Evolutionary conservation across 2,888 invertebrate genomes (phyloP).

Genomic region (Dysmachus trigonus): DNA sequence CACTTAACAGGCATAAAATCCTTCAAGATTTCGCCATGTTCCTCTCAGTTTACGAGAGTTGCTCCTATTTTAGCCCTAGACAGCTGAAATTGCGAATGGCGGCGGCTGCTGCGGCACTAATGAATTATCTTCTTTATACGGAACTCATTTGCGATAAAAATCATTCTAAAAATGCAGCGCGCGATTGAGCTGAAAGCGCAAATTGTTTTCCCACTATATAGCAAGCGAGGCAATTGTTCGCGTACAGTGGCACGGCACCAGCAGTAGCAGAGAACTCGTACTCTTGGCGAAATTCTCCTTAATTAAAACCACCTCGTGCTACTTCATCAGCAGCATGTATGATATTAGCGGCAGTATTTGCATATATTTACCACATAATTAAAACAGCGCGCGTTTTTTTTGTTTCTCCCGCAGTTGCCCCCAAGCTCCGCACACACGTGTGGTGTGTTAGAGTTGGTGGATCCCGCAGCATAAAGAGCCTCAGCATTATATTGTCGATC

Average conservation of each 20-base stretch:
- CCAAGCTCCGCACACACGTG: not conserved
- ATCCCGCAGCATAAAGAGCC: no score
- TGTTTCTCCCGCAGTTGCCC: not conserved
- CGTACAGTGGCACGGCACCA: not conserved
- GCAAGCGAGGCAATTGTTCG: not conserved
- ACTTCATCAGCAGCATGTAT: constrained; percentile 16
- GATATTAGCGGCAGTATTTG: not conserved
- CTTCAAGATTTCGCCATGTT: not conserved
- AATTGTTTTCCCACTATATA: not conserved
- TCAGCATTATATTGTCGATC: not conserved
- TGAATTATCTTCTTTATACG: not conserved
- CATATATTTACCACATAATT: constrained; percentile 20
- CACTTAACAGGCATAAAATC: not conserved
- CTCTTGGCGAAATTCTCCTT: not conserved
- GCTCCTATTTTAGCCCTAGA: not conserved
- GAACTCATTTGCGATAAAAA: not conserved
- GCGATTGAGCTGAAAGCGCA: not conserved
- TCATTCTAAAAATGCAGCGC: not conserved
- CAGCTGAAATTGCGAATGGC: not conserved
- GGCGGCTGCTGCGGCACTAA: not conserved
- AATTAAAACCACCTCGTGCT: constrained; percentile 23
- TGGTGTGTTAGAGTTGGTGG: no score
- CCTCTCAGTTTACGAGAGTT: not conserved
- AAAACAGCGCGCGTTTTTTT: not conserved
- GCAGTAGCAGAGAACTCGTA: not conserved